Base-by-base conservation (phyloP, 2,888 invertebrate genomes). In the Noctua pronuba region DNA sequence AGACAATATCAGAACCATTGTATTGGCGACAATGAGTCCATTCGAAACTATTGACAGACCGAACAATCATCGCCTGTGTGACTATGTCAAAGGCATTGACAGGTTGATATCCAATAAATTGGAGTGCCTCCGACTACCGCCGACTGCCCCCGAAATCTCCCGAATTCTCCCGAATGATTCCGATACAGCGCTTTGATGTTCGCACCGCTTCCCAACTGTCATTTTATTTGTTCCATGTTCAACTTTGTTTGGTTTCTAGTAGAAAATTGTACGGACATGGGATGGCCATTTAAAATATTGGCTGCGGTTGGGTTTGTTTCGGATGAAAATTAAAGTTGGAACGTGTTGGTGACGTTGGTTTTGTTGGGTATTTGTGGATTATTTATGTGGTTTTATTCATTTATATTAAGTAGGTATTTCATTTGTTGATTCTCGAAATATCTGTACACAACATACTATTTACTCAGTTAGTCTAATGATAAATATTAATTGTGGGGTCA, bases 21-120 rank as follows among this genome's bases (percentile, higher is more conserved):
- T 75, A 77, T 75, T 60, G 75, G 60, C 67, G 44, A 41, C 83
- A 79, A 82, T 75, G 69, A 79, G 83, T 87, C 77, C 79, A 83
- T 84, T 86, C 77, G 70, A 77, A 86, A 85, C 89, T 84, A 86
- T 88, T 89, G 88, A 88, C 87, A 86, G 79, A 77, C 65, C 75
- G 87, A 82, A 89, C 88, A 89, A 88, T 89, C 88, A 90, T 86
- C 78, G 86, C 70, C 77, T 89, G 79, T 81, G 83, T 83, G 73
- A 79, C 85, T 74, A 85, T 88, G 89, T 92, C 91, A 92, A 90
- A 91, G 88, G 85, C 89, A 89, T 86, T 89, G 92, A 90, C 91
- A 88, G 89, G 79, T 86, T 90, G 90, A 92, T 92, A 91, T 90
- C 90, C 91, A 91, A 92, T 91, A 92, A 91, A 90, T 88, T 90